Evolutionary conservation across 2,113 vertebrate species (phyloP), one percentile per base, ranked within the genome.

Genomic region (Colinus virginianus): DNA sequence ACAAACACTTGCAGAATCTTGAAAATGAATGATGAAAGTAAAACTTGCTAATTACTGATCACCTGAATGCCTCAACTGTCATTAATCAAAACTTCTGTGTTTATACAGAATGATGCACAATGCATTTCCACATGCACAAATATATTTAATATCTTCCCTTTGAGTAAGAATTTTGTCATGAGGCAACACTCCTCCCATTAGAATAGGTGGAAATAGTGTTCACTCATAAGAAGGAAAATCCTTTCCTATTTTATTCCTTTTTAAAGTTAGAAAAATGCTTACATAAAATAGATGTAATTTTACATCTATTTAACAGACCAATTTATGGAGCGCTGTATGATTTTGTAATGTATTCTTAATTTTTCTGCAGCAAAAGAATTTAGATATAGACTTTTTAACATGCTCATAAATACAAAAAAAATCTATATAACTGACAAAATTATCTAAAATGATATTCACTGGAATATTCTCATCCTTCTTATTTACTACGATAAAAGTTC

Each of bases 81-180:
- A 56, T 42, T 28, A 64, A n/a, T n/a, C 11, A 66, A 28, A 20
- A 53, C 71, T 92, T 78, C 21, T 15, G 1, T 14, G 38, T 79
- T 83, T 43, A 49, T 46, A 30, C 4, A 46, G 19, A n/a, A 46
- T 28, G 43, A 66, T 6, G 69, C 77, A 30, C 15, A 68, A 55
- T n/a, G 17, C 10, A 38, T 32, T 76, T 34, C 43, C 42, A 87
- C 6, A 42, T 5, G 10, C 28, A 63, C 42, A 89, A 32, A 67
- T 53, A 11, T 42, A 26, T 51, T 59, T 53, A 67, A 78, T 1
- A 75, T 4, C 78, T 71, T n/a, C 76, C 21, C 13, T 85, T 68
- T 21, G 11, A 38, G 36, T 1, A 32, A 5, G 1, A 4, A 4
- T n/a, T 46, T 67, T 23, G 13, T 3, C 0, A 7, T 18, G 5